phyloP scores from a whole-genome alignment of 2,888 invertebrate species.

The Eurytoma adleriae region DNA sequence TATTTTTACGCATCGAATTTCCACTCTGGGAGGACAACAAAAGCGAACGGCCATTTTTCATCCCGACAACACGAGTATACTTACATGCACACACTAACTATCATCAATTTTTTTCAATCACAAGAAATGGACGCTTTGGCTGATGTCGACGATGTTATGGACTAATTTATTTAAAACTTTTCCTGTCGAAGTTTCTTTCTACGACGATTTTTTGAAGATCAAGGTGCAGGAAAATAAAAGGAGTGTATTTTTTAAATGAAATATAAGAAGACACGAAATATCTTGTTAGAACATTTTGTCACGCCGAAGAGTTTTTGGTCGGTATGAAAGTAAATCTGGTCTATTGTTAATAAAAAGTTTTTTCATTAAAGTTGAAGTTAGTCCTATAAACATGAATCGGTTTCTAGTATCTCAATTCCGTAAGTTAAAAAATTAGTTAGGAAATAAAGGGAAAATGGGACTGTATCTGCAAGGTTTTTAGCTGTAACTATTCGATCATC shows the following conservation, averaged over 20 bases:
- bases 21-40: conserved; percentile 41
- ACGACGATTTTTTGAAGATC: conserved; percentile 15
- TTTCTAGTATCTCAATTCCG: conserved; percentile 44
- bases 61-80: conserved; percentile 25
- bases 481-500: conserved; percentile 37
- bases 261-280: conserved; percentile 19
- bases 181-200: conserved; percentile 29
- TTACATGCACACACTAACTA: conserved; percentile 29
- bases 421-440: conserved; percentile 45
- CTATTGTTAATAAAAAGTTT: conserved; percentile 17
- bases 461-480: conserved; percentile 45
- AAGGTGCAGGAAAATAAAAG: conserved; percentile 12
- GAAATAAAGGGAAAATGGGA: conserved; percentile 49
- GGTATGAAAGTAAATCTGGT: conserved; percentile 38
- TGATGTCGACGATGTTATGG: conserved; percentile 31
- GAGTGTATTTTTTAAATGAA: conserved; percentile 42
- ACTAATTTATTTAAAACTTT: conserved; percentile 47
- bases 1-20: conserved; percentile 33
- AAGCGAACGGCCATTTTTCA: conserved; percentile 44
- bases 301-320: conserved; percentile 13
- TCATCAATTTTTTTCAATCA: conserved; percentile 37
- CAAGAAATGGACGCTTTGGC: conserved; percentile 29
- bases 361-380: conserved; percentile 19
- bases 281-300: conserved; percentile 29
- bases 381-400: conserved; percentile 24